A percentile compares a stretch with the other conserved stretches of the same genome.
Conservation (phyloP, 2,113 vertebrate genomes). For the Brachyhypopomus gauderio region DNA sequence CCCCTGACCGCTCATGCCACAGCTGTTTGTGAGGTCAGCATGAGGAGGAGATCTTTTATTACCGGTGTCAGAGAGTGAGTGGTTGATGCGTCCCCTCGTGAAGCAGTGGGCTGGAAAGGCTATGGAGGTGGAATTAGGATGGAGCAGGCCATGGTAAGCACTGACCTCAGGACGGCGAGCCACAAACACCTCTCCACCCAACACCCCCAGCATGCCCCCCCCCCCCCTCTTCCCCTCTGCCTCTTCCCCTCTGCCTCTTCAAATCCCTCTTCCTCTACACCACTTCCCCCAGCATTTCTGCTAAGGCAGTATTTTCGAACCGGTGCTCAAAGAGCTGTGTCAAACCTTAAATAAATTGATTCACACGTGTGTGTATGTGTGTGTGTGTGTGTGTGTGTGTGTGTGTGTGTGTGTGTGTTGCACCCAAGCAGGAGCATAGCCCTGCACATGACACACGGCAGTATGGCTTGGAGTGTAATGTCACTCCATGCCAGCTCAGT, state of each 20-base stretch:
- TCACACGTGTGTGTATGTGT: no score
- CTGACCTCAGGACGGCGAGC: constrained; percentile 10
- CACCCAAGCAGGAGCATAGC: no score
- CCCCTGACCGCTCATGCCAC: background rate
- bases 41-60: constrained; percentile 17
- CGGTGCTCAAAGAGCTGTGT: background rate
- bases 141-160: background rate
- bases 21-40: constrained; percentile 9
- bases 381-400: no score
- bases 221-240: background rate
- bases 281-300: background rate
- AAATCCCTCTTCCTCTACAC: background rate
- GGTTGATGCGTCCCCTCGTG: background rate
- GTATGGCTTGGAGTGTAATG: background rate
- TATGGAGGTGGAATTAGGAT: constrained; percentile 20
- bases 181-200: constrained; percentile 6
- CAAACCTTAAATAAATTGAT: constrained; percentile 19
- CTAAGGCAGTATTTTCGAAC: background rate
- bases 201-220: no score
- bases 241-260: background rate
- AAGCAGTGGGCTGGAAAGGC: background rate
- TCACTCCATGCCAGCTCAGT: background rate
- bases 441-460: background rate
- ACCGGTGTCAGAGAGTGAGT: constrained; percentile 1
- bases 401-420: background rate